Evolutionary conservation across 2,888 invertebrate species (phyloP).

Genomic region (Synanthedon myopaeformis): DNA sequence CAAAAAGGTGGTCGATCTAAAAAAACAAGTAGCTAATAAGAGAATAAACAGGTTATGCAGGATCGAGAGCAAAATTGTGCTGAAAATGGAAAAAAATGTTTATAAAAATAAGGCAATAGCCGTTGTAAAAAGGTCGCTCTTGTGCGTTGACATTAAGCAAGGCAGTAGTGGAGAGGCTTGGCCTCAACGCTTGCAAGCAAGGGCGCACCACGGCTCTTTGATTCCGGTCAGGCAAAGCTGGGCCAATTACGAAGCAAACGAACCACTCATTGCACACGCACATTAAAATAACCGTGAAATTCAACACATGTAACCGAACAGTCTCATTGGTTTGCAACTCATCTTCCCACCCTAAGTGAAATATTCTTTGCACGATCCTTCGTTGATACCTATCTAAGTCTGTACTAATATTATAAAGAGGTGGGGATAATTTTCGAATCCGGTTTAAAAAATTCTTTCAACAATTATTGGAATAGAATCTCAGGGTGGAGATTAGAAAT

Average conservation of each 20-base stretch:
- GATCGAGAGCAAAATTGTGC: slow-evolving; percentile 14
- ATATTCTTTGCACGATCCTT: too few relatives aligned
- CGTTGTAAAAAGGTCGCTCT: slow-evolving; percentile 26
- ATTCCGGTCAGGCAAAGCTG: background rate
- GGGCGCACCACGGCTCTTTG: slow-evolving; percentile 19
- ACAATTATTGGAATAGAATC: too few relatives aligned
- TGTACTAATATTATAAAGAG: too few relatives aligned
- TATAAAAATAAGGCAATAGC: slow-evolving; percentile 14
- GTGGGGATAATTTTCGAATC: too few relatives aligned
- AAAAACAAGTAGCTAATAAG: slow-evolving; percentile 10
- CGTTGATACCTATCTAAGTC: too few relatives aligned
- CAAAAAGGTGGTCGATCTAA: slow-evolving; percentile 11
- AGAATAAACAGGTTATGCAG: slow-evolving; percentile 14
- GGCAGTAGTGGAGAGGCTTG: slow-evolving; percentile 37
- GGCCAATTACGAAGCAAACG: background rate
- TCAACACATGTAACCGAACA: background rate
- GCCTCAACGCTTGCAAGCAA: slow-evolving; percentile 46
- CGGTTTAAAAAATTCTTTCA: too few relatives aligned
- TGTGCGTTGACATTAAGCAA: slow-evolving; percentile 44
- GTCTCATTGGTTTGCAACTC: too few relatives aligned
- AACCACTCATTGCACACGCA: background rate
- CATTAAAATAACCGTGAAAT: background rate
- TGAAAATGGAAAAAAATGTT: slow-evolving; percentile 17
- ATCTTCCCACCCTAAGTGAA: too few relatives aligned
- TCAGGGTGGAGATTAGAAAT: too few relatives aligned